phyloP scores from a whole-genome alignment of 2,797 vertebrate genomes.

The Nannoperca obscura region DNA sequence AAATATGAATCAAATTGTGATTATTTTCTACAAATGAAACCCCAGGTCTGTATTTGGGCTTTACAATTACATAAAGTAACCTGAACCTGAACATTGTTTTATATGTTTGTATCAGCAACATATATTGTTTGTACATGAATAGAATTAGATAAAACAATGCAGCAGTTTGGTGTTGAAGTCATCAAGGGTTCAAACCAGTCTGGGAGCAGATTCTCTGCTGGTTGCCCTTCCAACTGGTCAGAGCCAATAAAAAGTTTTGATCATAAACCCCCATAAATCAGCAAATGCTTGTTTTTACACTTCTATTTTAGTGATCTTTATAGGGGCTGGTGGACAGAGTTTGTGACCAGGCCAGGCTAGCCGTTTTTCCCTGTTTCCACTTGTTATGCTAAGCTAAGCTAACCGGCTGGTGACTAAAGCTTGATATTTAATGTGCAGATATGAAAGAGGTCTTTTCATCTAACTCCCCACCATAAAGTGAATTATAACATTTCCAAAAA shows the following conservation, averaged over 20 bases:
- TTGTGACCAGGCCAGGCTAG: neutral
- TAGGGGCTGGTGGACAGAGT: neutral
- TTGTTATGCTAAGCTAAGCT: slow-evolving; percentile 1
- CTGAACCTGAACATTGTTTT: neutral
- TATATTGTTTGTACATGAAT: neutral
- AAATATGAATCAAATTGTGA: neutral
- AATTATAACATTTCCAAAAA: neutral
- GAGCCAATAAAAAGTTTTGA: neutral
- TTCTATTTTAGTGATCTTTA: neutral
- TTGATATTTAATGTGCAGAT: neutral
- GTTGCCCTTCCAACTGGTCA: neutral
- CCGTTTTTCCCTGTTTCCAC: neutral
- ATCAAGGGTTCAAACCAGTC: neutral
- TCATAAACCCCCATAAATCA: neutral
- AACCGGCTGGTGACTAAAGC: neutral
- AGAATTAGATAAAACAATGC: neutral
- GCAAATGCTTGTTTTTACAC: neutral
- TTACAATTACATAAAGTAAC: no score
- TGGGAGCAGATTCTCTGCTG: neutral
- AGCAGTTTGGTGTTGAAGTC: neutral
- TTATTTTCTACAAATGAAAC: neutral
- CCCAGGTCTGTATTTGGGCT: neutral
- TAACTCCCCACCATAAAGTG: neutral
- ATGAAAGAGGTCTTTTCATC: neutral
- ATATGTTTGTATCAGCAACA: neutral